Evolutionary conservation across 2,113 vertebrate genomes (phyloP), one percentile per base, ranked within the genome.

Genomic region (Brevimyrus niger): DNA sequence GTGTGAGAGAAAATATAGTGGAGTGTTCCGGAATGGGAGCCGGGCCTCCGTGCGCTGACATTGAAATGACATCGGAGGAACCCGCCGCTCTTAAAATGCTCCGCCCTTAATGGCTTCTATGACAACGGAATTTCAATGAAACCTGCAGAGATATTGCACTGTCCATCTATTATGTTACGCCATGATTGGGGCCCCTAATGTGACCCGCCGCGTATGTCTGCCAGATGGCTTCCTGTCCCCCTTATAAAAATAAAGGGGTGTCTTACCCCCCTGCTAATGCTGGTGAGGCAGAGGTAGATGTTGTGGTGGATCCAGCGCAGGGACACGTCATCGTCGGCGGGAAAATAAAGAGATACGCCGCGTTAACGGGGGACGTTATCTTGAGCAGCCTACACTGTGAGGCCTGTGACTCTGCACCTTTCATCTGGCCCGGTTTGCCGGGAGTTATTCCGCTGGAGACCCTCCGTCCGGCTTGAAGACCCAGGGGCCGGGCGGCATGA

Each of bases 91-190:
- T 51, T 53, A 51, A 35, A 55, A 17, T 3, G 23, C 15, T 3
- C 85, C 50, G 0, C 48, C 47, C 21, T 87, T 87, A 51, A 55
- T 87, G 85, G 50, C 85, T 21, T 51, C 85, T 51, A 11, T 87
- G n/a, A 87, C 85, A 53, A 53, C 10, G 15, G 50, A 53, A 87
- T 87, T 53, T 55, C 85, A 53, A 87, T 87, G 85, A 48, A 87
- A 35, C 85, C 11, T 35, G 27, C 5, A 1, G 31, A 31, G 85
- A 87, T 87, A 51, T 50, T 35, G 23, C 44, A 38, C 23, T 53
- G 27, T 53, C 85, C 85, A 35, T 53, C 27, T 55, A 17, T 53
- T 53, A 53, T 51, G 55, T 51, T 86, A 46, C 50, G 19, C 73
- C 73, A 38, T 80, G 35, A 80, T 84, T 47, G 38, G 38, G 42